These are phyloP conservation scores for Meteorus cinctellus DNA, from an alignment of 2,888 invertebrate genomes.

Conservation along the genomic window DNA sequence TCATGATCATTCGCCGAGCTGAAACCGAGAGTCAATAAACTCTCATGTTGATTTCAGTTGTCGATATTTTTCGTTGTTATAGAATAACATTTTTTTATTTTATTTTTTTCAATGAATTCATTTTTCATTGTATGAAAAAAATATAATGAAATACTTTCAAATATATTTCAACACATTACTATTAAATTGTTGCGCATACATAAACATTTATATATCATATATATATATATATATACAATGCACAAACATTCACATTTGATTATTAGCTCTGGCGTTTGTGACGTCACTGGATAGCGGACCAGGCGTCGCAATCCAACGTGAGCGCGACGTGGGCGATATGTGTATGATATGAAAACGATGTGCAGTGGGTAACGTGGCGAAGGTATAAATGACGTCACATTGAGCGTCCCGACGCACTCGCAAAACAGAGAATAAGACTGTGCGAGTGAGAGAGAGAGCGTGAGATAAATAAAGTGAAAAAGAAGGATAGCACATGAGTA, in stretches of 20 bases:
- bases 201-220: neutral
- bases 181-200: neutral
- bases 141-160: neutral
- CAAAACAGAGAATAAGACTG: conserved; percentile 49
- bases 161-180: neutral
- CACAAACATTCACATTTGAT: neutral
- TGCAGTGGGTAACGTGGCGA: conserved; percentile 50
- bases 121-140: neutral
- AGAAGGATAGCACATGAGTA: neutral
- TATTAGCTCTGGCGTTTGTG: conserved; percentile 47
- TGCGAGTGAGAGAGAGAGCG: conserved; percentile 37
- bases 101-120: neutral
- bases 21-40: conserved; percentile 73
- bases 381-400: conserved; percentile 38
- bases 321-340: conserved; percentile 55
- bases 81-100: neutral
- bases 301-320: conserved; percentile 52
- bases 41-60: conserved; percentile 54
- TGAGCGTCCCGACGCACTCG: conserved; percentile 23
- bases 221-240: neutral
- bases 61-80: conserved; percentile 16
- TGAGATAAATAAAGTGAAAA: conserved; percentile 35
- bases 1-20: conserved; percentile 71
- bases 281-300: conserved; percentile 60
- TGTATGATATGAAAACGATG: conserved; percentile 48